Base-by-base conservation (phyloP, 2,113 vertebrate genomes). In the Rhynchomys soricoides region DNA sequence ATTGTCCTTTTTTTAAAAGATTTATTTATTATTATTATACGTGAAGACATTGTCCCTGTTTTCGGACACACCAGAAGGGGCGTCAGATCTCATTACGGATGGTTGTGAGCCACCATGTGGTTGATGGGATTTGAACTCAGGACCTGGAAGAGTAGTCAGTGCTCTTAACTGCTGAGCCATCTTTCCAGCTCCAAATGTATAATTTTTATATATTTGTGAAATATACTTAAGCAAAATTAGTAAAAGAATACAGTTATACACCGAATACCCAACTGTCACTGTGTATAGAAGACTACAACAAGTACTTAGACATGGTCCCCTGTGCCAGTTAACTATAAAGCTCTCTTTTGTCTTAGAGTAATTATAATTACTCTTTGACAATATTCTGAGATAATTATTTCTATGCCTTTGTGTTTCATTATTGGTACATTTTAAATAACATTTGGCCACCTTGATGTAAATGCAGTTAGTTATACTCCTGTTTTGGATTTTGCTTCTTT, bases 351-450 rank as follows among this genome's bases (percentile, higher is more conserved):
- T 78, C 45, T 90, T 81, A 68, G 81, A 85, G 43, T 57, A 88
- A 62, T 90, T 9, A 26, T 87, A 62, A n/a, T n/a, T n/a, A n/a
- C n/a, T n/a, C n/a, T n/a, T n/a, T n/a, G n/a, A n/a, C n/a, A n/a
- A n/a, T n/a, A n/a, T n/a, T n/a, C n/a, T n/a, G n/a, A n/a, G n/a
- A n/a, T 91, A 73, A 79, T 59, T 16, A 17, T 75, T 91, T 82
- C 26, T 21, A 74, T 92, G n/a, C 16, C 55, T 52, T 81, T 50
- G 86, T 92, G 21, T 62, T 82, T 90, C 68, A 45, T 89, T 29
- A 68, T 89, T 89, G 89, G 17, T 75, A 15, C 37, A 90, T 52
- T 94, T 50, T 92, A 92, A 96, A 57, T 81, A 81, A 12, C 81
- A 55, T 86, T 95, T 95, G 64, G 17, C 59, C 52, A 45, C 3